Evolutionary conservation across 2,797 vertebrate species (phyloP).

Genomic region (Hoplostethus mediterraneus): DNA sequence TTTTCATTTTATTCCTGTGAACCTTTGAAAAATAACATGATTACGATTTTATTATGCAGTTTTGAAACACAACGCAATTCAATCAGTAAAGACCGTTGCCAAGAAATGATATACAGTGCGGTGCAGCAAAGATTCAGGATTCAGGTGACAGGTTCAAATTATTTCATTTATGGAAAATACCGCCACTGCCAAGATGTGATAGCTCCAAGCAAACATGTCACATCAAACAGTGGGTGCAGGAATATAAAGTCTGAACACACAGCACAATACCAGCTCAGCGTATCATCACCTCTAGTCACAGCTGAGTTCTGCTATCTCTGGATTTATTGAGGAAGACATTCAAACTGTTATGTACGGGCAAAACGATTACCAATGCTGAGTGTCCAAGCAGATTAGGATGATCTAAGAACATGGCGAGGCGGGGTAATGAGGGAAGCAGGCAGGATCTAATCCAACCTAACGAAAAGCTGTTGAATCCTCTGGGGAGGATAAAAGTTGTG

Average conservation of each 20-base stretch:
- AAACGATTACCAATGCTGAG: conserved; percentile 12
- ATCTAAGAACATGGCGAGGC: conserved; percentile 18
- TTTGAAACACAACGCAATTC: neutral
- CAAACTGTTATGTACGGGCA: conserved; percentile 16
- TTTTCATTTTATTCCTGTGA: conserved; percentile 1
- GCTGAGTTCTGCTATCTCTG: conserved; percentile 29
- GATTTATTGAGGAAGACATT: conserved; percentile 12
- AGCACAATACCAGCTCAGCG: conserved; percentile 23
- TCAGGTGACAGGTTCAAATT: neutral
- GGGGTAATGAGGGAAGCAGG: conserved; percentile 21
- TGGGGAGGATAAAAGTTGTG: conserved; percentile 10
- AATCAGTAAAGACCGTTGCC: too few species aligned
- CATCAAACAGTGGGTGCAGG: conserved; percentile 44
- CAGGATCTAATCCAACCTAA: conserved; percentile 28
- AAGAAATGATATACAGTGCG: too few species aligned
- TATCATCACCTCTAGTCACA: conserved; percentile 22
- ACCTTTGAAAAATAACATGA: neutral
- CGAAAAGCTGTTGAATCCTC: conserved; percentile 19
- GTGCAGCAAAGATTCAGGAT: neutral
- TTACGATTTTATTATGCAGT: neutral
- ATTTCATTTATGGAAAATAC: neutral
- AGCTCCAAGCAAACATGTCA: conserved; percentile 32
- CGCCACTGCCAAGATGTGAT: conserved; percentile 3
- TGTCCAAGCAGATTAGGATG: conserved; percentile 28
- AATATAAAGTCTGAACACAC: conserved; percentile 36